Evolutionary conservation across 2,113 vertebrate genomes (phyloP).

Genomic region (Caracal caracal): DNA sequence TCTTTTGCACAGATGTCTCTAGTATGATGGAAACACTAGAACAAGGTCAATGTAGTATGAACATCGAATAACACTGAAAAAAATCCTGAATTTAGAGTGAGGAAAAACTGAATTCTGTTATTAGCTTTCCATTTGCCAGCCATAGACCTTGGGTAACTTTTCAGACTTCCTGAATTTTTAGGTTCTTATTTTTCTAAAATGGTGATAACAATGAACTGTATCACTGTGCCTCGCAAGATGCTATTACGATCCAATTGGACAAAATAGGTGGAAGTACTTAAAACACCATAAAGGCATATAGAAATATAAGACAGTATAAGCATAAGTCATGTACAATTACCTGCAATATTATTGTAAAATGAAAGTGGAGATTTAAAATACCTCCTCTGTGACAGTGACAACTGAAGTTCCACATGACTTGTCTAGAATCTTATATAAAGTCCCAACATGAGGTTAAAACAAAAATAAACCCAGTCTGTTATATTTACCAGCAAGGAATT

Average conservation of each 20-base stretch:
- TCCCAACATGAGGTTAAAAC: neutral
- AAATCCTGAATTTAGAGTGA: neutral
- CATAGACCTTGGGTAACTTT: neutral
- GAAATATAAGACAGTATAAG: neutral
- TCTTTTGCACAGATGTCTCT: neutral
- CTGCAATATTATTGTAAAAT: neutral
- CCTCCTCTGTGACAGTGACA: neutral
- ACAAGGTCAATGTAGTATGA: neutral
- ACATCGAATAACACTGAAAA: neutral
- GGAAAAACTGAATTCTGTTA: neutral
- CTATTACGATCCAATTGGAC: neutral
- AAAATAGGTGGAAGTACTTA: neutral
- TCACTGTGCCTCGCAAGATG: neutral
- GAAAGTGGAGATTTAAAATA: constrained; percentile 4
- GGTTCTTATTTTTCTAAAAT: neutral
- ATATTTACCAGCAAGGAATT: neutral
- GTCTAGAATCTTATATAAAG: neutral
- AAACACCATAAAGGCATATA: neutral
- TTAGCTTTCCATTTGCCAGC: neutral
- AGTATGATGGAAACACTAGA: neutral
- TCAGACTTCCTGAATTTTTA: constrained; percentile 1
- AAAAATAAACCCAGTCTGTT: neutral
- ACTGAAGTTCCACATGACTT: neutral
- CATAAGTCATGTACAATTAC: neutral
- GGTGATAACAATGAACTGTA: neutral